phyloP scores from a whole-genome alignment of 2,797 vertebrate species.

The Orientallactaga sibirica region DNA sequence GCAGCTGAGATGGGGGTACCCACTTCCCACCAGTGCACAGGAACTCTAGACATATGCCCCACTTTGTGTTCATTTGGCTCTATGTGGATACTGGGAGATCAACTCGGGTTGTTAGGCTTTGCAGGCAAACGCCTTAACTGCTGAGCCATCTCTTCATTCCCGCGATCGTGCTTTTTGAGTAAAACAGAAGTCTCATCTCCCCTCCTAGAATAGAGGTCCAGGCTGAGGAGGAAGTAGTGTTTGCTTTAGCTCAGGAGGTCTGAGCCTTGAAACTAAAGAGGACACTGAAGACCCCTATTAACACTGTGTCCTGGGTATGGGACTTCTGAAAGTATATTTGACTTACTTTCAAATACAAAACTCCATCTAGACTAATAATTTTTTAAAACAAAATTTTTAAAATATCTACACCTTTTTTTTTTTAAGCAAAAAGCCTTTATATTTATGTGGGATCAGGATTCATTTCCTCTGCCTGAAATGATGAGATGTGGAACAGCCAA shows the following conservation, averaged over 20 bases:
- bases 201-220: neutral
- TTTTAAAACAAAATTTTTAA: conserved; percentile 36
- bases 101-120: no score
- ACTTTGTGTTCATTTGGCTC: no score
- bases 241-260: neutral
- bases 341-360: neutral
- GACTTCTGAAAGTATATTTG: neutral
- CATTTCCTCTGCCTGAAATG: neutral
- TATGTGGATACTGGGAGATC: no score
- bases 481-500: neutral
- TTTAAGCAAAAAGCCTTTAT: neutral
- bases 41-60: no score
- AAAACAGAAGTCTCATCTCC: neutral
- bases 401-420: neutral
- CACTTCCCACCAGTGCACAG: neutral
- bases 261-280: neutral
- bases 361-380: neutral
- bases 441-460: neutral
- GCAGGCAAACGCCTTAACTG: no score
- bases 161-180: neutral
- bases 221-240: no score
- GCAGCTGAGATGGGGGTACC: neutral
- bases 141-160: no score
- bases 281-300: neutral
- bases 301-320: neutral